Percentiles rank a stretch among this genome's conserved stretches.
These are phyloP conservation scores for Lasioglossum marginatum DNA, from an alignment of 2,888 invertebrate genomes.

Conservation along the genomic window DNA sequence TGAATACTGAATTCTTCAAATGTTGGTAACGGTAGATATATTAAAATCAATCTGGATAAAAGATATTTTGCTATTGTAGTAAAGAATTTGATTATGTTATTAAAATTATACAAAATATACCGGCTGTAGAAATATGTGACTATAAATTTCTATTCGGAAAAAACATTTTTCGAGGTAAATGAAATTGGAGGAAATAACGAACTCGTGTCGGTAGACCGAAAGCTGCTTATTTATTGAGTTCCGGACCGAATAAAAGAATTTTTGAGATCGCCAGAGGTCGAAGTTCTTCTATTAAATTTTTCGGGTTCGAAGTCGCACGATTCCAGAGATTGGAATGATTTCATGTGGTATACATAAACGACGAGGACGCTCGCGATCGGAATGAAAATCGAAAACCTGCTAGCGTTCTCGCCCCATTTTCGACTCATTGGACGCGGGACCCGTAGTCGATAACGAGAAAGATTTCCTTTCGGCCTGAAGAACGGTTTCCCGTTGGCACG, in stretches of 20 bases:
- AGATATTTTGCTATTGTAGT: neutral
- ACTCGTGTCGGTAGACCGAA: neutral
- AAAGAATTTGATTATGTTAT: neutral
- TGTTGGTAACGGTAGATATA: neutral
- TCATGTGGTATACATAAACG: neutral
- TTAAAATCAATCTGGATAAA: neutral
- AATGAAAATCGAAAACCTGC: constrained; percentile 21
- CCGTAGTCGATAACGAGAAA: constrained; percentile 65
- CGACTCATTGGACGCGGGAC: constrained; percentile 61
- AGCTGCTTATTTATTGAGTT: neutral
- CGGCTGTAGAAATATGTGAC: too few relatives aligned
- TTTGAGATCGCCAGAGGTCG: neutral
- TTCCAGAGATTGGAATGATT: neutral
- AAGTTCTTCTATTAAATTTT: constrained; percentile 4
- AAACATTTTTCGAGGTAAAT: neutral
- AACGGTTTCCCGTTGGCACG: constrained; percentile 56
- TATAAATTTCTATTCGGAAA: neutral
- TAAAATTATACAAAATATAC: neutral
- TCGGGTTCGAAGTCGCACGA: neutral
- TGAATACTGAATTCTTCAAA: neutral
- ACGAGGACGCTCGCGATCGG: neutral
- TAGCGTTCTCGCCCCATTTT: constrained; percentile 65
- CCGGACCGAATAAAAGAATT: neutral
- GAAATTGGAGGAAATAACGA: neutral
- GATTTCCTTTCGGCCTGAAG: constrained; percentile 63